Percentiles rank a stretch among this genome's conserved stretches.
Evolutionary conservation across 2,797 vertebrate species (phyloP).

Genomic region (Cyclura pinguis): DNA sequence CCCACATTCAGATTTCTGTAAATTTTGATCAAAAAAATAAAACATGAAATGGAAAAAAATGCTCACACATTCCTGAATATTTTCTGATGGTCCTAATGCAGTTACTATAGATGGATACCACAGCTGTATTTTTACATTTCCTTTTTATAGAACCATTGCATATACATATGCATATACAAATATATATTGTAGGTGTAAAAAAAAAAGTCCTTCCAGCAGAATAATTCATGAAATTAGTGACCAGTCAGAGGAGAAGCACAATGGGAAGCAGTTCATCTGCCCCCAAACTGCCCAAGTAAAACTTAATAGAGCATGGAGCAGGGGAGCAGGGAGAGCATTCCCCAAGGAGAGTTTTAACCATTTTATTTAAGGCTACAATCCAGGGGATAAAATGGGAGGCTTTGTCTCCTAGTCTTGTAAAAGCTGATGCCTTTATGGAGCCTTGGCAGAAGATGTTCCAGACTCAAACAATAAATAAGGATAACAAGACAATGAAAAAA

Average conservation of each 20-base stretch:
- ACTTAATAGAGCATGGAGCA: slow-evolving; percentile 63
- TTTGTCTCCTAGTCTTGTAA: slow-evolving; percentile 62
- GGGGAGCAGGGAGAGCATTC: slow-evolving; percentile 20
- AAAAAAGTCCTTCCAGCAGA: slow-evolving; percentile 57
- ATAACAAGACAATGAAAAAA: slow-evolving; percentile 56
- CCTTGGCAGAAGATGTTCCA: slow-evolving; percentile 55
- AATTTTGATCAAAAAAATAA: no score
- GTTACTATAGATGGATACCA: not conserved
- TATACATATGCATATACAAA: no score
- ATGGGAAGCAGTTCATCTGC: slow-evolving; percentile 47
- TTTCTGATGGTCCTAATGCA: not conserved
- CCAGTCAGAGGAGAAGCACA: slow-evolving; percentile 56
- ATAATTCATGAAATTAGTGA: slow-evolving; percentile 45
- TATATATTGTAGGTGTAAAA: slow-evolving; percentile 34
- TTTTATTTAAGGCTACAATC: slow-evolving; percentile 50
- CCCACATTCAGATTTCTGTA: no score
- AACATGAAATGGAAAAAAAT: no score
- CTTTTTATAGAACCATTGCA: slow-evolving; percentile 35
- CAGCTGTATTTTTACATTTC: not conserved
- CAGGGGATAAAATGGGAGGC: slow-evolving; percentile 56
- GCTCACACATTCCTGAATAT: no score
- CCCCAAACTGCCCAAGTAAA: slow-evolving; percentile 53
- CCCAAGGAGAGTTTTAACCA: slow-evolving; percentile 62
- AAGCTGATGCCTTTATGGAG: slow-evolving; percentile 2
- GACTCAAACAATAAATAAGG: slow-evolving; percentile 51